Percentiles rank a stretch among this genome's conserved stretches.
Conservation (phyloP, 2,888 invertebrate species). For the Hirudinaria manillensis region DNA sequence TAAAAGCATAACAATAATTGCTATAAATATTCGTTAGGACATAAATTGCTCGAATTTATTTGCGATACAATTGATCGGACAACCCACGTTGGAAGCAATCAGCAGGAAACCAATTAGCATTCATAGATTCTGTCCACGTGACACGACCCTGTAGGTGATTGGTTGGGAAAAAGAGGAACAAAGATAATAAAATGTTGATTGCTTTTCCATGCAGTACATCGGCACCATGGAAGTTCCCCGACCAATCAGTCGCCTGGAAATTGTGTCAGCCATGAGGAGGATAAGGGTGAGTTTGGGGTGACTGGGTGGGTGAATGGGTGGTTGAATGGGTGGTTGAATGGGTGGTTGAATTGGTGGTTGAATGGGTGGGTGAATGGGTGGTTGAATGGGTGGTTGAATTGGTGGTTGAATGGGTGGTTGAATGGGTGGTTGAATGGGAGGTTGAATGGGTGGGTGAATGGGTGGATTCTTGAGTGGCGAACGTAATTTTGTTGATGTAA, state of each 20-base stretch:
- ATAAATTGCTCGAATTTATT: no score
- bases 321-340: not conserved
- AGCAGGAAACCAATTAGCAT: no score
- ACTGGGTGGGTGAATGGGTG: not conserved
- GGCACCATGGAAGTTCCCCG: slow-evolving; percentile 94
- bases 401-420: not conserved
- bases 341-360: not conserved
- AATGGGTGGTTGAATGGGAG: not conserved
- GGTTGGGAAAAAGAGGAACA: not conserved
- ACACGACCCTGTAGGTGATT: slow-evolving; percentile 1
- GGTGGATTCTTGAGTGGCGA: no score
- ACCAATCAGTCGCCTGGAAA: slow-evolving; percentile 91
- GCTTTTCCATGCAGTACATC: slow-evolving; percentile 75
- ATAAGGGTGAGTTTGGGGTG: slow-evolving; percentile 67
- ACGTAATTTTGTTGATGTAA: no score
- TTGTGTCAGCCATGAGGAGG: slow-evolving; percentile 96
- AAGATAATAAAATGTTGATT: slow-evolving; percentile 9
- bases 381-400: not conserved
- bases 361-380: no score
- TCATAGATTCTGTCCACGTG: not conserved
- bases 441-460: not conserved
- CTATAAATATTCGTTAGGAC: no score
- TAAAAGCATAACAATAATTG: no score
- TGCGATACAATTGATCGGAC: no score
- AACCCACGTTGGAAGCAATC: no score